A percentile compares a stretch with the other conserved stretches of the same genome.
Evolutionary conservation across 2,113 vertebrate genomes (phyloP).

Genomic region (Campylorhamphus procurvoides): DNA sequence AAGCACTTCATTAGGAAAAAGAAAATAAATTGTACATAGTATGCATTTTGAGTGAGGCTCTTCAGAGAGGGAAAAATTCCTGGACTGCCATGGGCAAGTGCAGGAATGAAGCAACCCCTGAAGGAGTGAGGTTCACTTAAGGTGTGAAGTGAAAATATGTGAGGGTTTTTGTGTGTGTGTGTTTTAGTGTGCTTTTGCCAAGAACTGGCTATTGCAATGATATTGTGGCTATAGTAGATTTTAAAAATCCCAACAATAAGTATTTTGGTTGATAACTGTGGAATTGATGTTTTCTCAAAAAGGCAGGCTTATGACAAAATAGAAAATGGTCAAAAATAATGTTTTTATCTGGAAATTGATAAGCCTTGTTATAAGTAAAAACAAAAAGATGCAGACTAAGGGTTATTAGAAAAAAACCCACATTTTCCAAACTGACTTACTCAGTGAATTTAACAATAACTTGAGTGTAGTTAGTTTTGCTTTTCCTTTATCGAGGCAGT

Average conservation of each 20-base stretch:
- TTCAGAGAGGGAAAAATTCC: background rate
- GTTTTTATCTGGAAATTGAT: background rate
- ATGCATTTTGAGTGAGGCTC: conserved; percentile 5
- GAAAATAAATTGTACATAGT: background rate
- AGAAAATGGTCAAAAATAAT: background rate
- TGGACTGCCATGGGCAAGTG: background rate
- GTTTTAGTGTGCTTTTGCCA: background rate
- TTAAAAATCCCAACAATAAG: background rate
- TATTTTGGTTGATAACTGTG: background rate
- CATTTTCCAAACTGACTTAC: background rate
- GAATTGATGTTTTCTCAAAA: background rate
- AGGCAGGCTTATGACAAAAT: background rate
- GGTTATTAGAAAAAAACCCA: background rate
- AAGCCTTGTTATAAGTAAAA: background rate
- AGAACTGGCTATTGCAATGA: background rate
- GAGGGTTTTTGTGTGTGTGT: background rate
- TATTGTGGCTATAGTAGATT: background rate
- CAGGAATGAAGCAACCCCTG: background rate
- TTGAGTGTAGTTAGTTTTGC: background rate
- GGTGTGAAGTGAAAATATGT: background rate
- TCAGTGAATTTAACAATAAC: background rate
- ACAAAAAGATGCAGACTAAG: background rate
- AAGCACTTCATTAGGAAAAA: conserved; percentile 43
- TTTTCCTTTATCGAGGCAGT: background rate
- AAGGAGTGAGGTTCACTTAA: background rate